Base-by-base conservation (phyloP, 2,888 invertebrate species). In the Platycheirus rosarum region DNA sequence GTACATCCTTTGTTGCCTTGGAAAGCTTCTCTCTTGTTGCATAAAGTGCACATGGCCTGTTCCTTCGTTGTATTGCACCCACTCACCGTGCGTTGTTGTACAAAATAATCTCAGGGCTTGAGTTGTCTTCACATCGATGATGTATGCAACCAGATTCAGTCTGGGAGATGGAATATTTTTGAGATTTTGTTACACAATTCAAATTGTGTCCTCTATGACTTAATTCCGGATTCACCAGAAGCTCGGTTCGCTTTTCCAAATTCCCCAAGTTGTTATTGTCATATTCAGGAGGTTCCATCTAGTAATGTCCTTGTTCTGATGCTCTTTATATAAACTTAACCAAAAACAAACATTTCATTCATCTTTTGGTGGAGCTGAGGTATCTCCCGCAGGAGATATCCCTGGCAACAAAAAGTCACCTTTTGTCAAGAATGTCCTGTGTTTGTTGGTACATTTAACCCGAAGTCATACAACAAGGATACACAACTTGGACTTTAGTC, bases 341-440 rank as follows among this genome's bases (percentile, higher is more conserved):
- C 26, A 48, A 73, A 66, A 68, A 66, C 60, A 73, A 73, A 73
- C 55, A 73, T 65, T 65, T 37, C 55, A 16, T 65, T 65, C 29
- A 20, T 60, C 23, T 44, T 74, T 32, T 32, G 42, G 29, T 16
- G 13, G 16, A 66, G 49, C 53, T 51, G 42, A 35, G 74, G 40
- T 51, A 55, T 65, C 32, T 51, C 68, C 29, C 14, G 44, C 16
- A 35, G 49, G 46, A 62, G 16, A 48, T 23, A 49, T 63, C 44
- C 16, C 42, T 26, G 2, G 26, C 18, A n/a, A 55, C 32, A 51
- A 71, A 44, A 60, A 48, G 60, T 37, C 26, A 32, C 29, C 51
- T 60, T 44, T 18, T 14, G 55, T 35, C 7, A 35, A 44, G 42
- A 18, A 60, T 57, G 13, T 60, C 7, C 8, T 26, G 11, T 11